Base-by-base conservation (phyloP, 2,888 invertebrate genomes). In the Lacanobia oleracea region DNA sequence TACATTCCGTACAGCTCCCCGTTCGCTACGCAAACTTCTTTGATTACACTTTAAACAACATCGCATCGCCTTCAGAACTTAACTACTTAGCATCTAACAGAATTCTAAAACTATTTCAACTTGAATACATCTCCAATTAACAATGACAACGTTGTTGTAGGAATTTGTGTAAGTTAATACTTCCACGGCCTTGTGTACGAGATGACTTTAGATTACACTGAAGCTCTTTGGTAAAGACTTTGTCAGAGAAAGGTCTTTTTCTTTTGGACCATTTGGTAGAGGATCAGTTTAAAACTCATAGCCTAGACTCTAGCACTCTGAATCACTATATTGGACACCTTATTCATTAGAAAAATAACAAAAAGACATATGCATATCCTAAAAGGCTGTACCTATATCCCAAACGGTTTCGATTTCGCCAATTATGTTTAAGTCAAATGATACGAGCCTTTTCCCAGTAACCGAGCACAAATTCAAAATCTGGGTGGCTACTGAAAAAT, bases 1-100 rank as follows among this genome's bases (percentile, higher is more conserved):
- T 67, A 77, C 77, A 79, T 77, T 67, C 65, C 50, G 50, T 18
- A 33, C 72, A 51, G 56, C 59, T 66, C 43, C 43, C 64, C 65
- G 57, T 61, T 54, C 21, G 51, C 40, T 21, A 40, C 54, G 27
- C 80, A 50, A 77, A 78, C 70, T 79, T 79, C 77, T 78, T 78
- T 79, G 77, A 78, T 78, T 78, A 75, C 77, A 79, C 43, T 79
- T 78, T 78, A 79, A 80, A 67, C 81, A 80, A 76, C 72, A 81
- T 62, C 56, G 62, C 72, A 81, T 62, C 60, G 65, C 40, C 72
- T 67, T 67, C 67, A 57, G 59, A 79, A 79, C 79, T 79, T 66
- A 68, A 67, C 67, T 79, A 77, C 77, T 79, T 76, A 80, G 80
- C 57, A 76, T 72, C 65, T 72, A 77, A 68, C 57, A 61, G 64